A percentile compares a stretch with the other conserved stretches of the same genome.
Evolutionary conservation across 2,888 invertebrate species (phyloP).

Genomic region (Hirtodrosophila trivittata): DNA sequence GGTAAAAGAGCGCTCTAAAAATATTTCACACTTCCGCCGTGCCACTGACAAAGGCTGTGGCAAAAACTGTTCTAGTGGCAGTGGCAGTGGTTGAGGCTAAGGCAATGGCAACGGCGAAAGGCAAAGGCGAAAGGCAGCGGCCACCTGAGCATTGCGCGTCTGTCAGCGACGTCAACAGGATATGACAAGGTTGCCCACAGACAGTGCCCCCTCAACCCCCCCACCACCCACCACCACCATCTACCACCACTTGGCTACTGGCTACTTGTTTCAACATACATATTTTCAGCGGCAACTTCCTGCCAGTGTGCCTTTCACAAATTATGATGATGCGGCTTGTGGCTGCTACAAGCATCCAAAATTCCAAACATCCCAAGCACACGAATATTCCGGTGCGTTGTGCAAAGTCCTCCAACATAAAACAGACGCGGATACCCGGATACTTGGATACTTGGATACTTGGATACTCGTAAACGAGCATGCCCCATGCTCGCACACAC

Average conservation of each 20-base stretch:
- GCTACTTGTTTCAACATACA: slow-evolving; percentile 45
- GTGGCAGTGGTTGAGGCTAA: neutral
- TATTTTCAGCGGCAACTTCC: slow-evolving; percentile 62
- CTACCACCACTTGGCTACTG: neutral
- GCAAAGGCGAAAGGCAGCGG: slow-evolving; percentile 10
- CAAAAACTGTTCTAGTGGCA: neutral
- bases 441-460: neutral
- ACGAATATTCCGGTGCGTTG: slow-evolving; percentile 39
- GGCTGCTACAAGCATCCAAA: slow-evolving; percentile 40
- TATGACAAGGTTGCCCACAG: slow-evolving; percentile 62
- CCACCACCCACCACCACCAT: neutral
- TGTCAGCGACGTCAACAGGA: slow-evolving; percentile 69
- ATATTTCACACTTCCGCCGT: slow-evolving; percentile 74
- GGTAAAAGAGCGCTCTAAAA: slow-evolving; percentile 53
- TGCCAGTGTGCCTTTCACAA: slow-evolving; percentile 56
- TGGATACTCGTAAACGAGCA: neutral
- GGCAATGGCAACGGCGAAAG: neutral
- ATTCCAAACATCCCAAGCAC: slow-evolving; percentile 46
- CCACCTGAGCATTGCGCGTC: slow-evolving; percentile 49
- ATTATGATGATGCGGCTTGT: slow-evolving; percentile 61
- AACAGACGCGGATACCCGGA: slow-evolving; percentile 29
- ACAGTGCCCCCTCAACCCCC: neutral
- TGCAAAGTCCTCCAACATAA: slow-evolving; percentile 45
- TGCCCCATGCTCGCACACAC: slow-evolving; percentile 4
- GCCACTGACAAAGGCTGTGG: slow-evolving; percentile 14